phyloP scores from a whole-genome alignment of 1,140 invertebrate genomes.

The Dysdera silvatica region DNA sequence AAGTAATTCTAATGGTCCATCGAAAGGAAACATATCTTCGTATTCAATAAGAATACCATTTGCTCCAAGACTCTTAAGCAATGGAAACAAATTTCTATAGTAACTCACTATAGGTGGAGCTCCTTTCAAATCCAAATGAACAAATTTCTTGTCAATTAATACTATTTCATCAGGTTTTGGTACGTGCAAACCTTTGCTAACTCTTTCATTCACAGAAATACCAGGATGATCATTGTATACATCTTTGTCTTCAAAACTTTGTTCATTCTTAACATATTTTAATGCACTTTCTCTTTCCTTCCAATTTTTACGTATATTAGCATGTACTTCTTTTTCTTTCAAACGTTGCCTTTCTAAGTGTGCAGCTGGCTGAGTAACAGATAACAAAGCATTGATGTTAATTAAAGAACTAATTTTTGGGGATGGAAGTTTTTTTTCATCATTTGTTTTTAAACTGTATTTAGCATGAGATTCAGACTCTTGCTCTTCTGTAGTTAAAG shows the following conservation, averaged over 20 bases:
- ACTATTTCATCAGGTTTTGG: slow-evolving; percentile 16
- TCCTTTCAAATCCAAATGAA: slow-evolving; percentile 86
- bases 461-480: slow-evolving; percentile 25
- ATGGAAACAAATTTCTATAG: slow-evolving; percentile 52
- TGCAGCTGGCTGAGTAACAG: slow-evolving; percentile 23
- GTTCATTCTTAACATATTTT: not conserved
- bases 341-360: slow-evolving; percentile 23
- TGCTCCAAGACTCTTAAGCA: slow-evolving; percentile 59
- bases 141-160: slow-evolving; percentile 42
- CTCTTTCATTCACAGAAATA: slow-evolving; percentile 9
- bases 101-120: slow-evolving; percentile 58
- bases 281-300: not conserved
- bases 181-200: slow-evolving; percentile 10
- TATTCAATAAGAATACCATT: slow-evolving; percentile 50
- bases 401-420: slow-evolving; percentile 10
- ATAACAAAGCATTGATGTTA: slow-evolving; percentile 26
- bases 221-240: slow-evolving; percentile 16
- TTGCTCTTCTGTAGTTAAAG: slow-evolving; percentile 21
- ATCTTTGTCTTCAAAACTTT: slow-evolving; percentile 8
- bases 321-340: slow-evolving; percentile 26
- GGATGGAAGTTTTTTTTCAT: not conserved
- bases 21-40: slow-evolving; percentile 52
- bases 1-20: slow-evolving; percentile 46
- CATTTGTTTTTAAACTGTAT: not conserved
- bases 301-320: slow-evolving; percentile 17